These are phyloP conservation scores for Drosophila sulfurigaster DNA, from an alignment of 1,140 invertebrate genomes.

Conservation along the genomic window DNA sequence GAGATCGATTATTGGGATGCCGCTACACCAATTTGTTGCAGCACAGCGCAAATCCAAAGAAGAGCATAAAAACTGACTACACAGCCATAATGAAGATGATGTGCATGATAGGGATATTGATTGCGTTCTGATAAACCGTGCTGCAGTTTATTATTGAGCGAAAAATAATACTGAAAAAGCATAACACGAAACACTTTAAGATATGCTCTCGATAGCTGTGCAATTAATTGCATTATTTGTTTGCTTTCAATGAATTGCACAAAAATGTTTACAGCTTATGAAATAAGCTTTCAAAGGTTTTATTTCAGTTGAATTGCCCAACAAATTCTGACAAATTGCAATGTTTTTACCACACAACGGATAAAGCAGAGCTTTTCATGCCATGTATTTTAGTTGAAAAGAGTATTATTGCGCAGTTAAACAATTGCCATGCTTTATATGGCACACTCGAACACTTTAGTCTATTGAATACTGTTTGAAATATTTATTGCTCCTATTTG, in stretches of 20 bases:
- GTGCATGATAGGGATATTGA: background rate
- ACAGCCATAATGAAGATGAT: conserved; percentile 11
- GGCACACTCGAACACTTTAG: background rate
- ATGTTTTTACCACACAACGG: no score
- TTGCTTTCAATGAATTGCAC: no score
- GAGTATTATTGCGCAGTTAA: no score
- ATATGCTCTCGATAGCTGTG: background rate
- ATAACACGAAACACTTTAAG: no score
- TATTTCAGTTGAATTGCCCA: no score
- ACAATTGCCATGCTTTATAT: background rate
- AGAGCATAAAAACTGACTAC: conserved; percentile 6
- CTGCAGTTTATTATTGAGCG: conserved; percentile 8
- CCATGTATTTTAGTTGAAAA: no score
- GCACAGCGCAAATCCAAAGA: conserved; percentile 2
- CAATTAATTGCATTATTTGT: background rate
- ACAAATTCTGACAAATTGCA: no score
- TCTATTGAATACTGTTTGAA: background rate
- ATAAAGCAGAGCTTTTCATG: no score
- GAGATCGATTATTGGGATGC: conserved; percentile 42
- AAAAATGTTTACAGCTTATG: no score
- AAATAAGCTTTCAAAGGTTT: no score
- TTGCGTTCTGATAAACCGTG: conserved; percentile 9
- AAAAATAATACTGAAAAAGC: background rate
- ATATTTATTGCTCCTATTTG: background rate
- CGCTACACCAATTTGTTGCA: conserved; percentile 13